Evolutionary conservation across 2,797 vertebrate genomes (phyloP), one percentile per base, ranked within the genome.

Genomic region (Manis javanica): DNA sequence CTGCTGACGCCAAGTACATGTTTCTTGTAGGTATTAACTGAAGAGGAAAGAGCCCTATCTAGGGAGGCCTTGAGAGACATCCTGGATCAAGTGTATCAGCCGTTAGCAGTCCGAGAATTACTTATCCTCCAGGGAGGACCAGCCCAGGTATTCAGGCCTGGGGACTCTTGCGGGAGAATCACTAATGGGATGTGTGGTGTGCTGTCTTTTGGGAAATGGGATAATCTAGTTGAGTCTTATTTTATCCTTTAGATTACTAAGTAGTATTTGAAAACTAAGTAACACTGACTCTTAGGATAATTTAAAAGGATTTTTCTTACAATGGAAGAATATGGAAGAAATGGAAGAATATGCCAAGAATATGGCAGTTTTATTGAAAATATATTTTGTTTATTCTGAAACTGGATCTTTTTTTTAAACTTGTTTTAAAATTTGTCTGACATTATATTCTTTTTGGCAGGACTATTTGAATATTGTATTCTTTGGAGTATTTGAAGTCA

Each of bases 11-110:
- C 49, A 66, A 82, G 39, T 55, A 21, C 5, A 0, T 86, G 16
- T 68, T 92, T 92, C 90, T 96, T 96, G 68, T 95, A 99, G 99
- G 98, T 98, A 0, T 95, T 99, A 97, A 99, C 98, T 0, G 97
- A 98, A 96, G 99, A 98, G 0, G 99, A 99, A 96, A 96, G 98
- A 72, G 94, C 59, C 1, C 82, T 15, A 2, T 99, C 99, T 93
- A 98, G 92, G 88, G 97, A 98, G n/a, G 95, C 98, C 23, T 98
- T 99, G 55, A 98, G 81, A 97, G 96, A 96, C 31, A 95, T 99
- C 81, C 95, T 99, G 88, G 99, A 99, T 97, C 99, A 98, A 64
- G 99, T 99, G 2, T 99, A 99, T 98, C 99, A 99, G 90, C 99
- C 99, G 0, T 98, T 99, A 23, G 99, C 99, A 0, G 98, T 99